Conservation (phyloP, 2,797 vertebrate genomes). For the Emys orbicularis region DNA sequence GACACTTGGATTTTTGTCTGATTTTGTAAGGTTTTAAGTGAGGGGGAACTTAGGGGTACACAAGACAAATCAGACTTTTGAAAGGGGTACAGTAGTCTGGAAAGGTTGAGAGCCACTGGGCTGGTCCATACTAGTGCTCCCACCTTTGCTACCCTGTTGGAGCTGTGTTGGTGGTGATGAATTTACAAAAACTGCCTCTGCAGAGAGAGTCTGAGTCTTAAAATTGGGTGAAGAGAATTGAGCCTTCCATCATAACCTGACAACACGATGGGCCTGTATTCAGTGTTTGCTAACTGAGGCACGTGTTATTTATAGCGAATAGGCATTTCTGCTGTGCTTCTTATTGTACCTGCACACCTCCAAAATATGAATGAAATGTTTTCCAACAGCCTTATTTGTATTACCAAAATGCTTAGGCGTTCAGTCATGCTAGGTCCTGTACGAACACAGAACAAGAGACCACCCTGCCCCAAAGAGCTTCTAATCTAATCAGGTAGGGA, state of each 20-base stretch:
- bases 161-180: no score
- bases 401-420: background rate
- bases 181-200: no score
- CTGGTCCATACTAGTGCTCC: no score
- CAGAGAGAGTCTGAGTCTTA: no score
- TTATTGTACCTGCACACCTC: background rate
- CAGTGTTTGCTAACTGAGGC: background rate
- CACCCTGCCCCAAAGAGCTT: accelerated
- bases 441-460: accelerated
- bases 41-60: no score
- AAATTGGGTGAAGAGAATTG: background rate
- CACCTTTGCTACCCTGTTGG: no score
- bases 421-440: accelerated
- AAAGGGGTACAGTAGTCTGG: no score
- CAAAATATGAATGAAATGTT: background rate
- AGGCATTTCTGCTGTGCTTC: background rate
- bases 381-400: accelerated
- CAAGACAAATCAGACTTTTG: no score
- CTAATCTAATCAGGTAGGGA: accelerated
- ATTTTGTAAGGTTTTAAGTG: no score
- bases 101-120: no score
- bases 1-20: no score
- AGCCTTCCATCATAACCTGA: background rate
- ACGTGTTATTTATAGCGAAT: accelerated
- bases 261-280: background rate